A percentile compares a stretch with the other conserved stretches of the same genome.
Evolutionary conservation across 2,888 invertebrate genomes (phyloP).

Genomic region (Sarcophaga variegata): DNA sequence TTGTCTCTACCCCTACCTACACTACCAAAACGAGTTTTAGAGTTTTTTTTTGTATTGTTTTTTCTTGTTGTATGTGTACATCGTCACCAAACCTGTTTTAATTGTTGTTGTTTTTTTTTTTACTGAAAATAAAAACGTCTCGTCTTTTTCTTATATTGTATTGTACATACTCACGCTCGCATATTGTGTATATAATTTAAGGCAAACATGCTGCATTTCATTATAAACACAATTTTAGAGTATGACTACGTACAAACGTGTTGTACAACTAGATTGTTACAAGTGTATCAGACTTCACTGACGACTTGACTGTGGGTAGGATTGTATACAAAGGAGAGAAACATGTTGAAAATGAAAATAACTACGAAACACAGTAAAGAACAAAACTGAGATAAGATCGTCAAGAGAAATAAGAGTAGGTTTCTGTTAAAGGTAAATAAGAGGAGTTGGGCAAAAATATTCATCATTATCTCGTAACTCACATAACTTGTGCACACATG

Average conservation of each 20-base stretch:
- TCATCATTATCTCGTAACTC: too few species aligned
- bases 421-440: too few species aligned
- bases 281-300: slow-evolving; percentile 41
- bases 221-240: slow-evolving; percentile 27
- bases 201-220: slow-evolving; percentile 25
- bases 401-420: too few species aligned
- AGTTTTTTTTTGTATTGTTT: slow-evolving; percentile 17
- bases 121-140: slow-evolving; percentile 68
- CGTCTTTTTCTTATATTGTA: slow-evolving; percentile 21
- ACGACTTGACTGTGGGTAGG: neutral
- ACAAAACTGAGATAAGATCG: too few species aligned
- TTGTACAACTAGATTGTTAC: slow-evolving; percentile 48
- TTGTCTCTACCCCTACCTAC: slow-evolving; percentile 61
- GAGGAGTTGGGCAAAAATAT: too few species aligned
- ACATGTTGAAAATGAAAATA: neutral
- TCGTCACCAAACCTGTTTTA: slow-evolving; percentile 79
- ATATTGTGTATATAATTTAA: slow-evolving; percentile 46
- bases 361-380: neutral
- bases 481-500: too few species aligned
- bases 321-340: neutral
- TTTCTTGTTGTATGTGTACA: slow-evolving; percentile 43
- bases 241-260: slow-evolving; percentile 48
- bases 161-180: slow-evolving; percentile 55
- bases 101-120: slow-evolving; percentile 57
- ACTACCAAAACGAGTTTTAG: slow-evolving; percentile 67